Base-by-base conservation (phyloP, 1,140 invertebrate genomes). In the Zophobas atratus region DNA sequence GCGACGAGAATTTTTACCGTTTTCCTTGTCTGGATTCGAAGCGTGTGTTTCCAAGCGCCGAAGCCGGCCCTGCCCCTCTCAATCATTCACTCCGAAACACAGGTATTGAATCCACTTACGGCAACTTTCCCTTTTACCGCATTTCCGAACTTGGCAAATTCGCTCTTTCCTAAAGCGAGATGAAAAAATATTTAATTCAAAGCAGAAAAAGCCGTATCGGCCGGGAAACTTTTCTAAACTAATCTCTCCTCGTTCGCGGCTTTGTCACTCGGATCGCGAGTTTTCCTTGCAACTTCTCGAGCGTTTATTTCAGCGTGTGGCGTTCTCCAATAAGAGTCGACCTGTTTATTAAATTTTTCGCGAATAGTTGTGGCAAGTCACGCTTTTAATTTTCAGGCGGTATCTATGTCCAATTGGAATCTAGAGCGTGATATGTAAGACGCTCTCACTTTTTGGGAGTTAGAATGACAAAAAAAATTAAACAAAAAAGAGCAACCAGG, bases 181-280 rank as follows among this genome's bases (percentile, higher is more conserved):
- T 51, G 49, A 51, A 63, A 63, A 38, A 60, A 60, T 60, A 38
- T 60, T 60, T 60, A 36, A 60, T 36, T 60, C 35, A 6, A 38
- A 38, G 34, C 1, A 38, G 6, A 20, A 20, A 51, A 20, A 5
- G 6, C 20, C 49, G 49, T 20, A 51, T 51, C n/a, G 49, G 43
- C 6, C 3, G 6, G 43, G 49, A 63, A 63, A 63, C 35, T 63
- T 38, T 63, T 39, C 8, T 39, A 63, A 63, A 63, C 57, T 63
- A 63, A 63, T 63, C 35, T 51, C 4, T 51, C 20, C n/a, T 20
- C 4, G 20, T 2, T 51, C 49, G n/a, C 43, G n/a, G 49, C 49
- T 51, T 51, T 51, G 49, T 51, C 49, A 51, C 49, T 51, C n/a
- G n/a, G 49, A 51, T n/a, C 49, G n/a, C n/a, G 49, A 20, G 4